Base-by-base conservation (phyloP, 2,888 invertebrate genomes). In the Reticulitermes lucifugus region DNA sequence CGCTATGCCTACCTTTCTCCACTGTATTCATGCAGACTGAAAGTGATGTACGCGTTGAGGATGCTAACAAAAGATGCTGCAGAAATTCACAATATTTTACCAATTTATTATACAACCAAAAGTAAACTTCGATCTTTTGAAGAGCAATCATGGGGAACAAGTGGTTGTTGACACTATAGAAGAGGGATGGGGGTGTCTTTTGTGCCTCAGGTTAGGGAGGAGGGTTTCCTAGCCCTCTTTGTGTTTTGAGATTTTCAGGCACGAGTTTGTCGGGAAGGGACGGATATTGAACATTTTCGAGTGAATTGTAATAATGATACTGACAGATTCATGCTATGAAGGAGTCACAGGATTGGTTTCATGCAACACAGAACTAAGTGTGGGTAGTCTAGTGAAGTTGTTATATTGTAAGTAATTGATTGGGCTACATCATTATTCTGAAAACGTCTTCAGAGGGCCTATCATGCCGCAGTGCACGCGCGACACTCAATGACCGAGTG, bases 81-180 rank as follows among this genome's bases (percentile, higher is more conserved):
- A 46, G 12, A 46, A 46, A 46, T 46, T 70, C n/a, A 70, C 73
- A 73, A 73, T 73, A 46, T 29, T 9, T 6, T 41, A 46, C 73
- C 71, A 83, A 83, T 83, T 83, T 83, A 75, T 75, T 55, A 83
- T 51, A 43, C 75, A 83, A 71, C 83, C 43, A 6, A 83, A 83
- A 83, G 65, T 81, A 81, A 83, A 43, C 70, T 9, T 6, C 29
- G 46, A 83, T 43, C 65, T 70, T 83, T 83, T 83, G 65, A 70
- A 29, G 46, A 21, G 35, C 73, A 4, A 73, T 41, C 35, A 41
- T 21, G 83, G 22, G n/a, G 83, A 22, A 51, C 51, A 73, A 6
- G 41, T 51, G 22, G 55, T 25, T 41, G 60, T 83, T 10, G 70
- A 71, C n/a, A 41, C 22, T 35, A 59, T 22, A 70, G 29, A 25